Percentiles rank a stretch among this genome's conserved stretches.
Evolutionary conservation across 2,888 invertebrate genomes (phyloP).

Genomic region (Aplocera efformata): DNA sequence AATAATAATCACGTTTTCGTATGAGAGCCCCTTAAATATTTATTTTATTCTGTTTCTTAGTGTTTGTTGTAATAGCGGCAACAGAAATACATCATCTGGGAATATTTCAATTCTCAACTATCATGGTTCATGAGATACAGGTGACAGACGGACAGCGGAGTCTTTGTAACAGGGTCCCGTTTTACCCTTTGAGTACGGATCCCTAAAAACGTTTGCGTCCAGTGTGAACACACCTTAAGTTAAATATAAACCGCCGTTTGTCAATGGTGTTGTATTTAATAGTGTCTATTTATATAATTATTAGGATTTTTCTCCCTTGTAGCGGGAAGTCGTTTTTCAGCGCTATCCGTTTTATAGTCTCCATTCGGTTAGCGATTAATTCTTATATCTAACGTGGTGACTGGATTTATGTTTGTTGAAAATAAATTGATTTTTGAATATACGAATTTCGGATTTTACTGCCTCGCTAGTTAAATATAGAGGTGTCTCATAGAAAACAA

Average conservation of each 20-base stretch:
- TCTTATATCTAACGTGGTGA: constrained; percentile 16
- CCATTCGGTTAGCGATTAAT: constrained; percentile 22
- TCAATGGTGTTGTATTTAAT: constrained; percentile 60
- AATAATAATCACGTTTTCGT: too few species aligned
- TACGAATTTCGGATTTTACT: background rate
- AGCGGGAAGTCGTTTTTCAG: constrained; percentile 62
- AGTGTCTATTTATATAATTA: constrained; percentile 53
- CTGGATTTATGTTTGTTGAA: background rate
- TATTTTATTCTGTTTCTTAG: too few species aligned
- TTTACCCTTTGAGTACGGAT: too few species aligned
- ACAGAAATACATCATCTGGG: too few species aligned
- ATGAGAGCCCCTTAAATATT: too few species aligned
- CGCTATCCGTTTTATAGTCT: constrained; percentile 27
- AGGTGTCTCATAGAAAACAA: too few species aligned
- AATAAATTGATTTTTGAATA: background rate
- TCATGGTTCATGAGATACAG: too few species aligned
- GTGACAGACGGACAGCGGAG: too few species aligned
- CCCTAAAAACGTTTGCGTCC: background rate
- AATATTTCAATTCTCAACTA: too few species aligned
- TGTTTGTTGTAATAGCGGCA: too few species aligned
- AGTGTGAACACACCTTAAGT: constrained; percentile 9
- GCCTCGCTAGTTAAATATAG: too few species aligned
- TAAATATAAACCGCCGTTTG: constrained; percentile 16
- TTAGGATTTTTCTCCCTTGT: constrained; percentile 35
- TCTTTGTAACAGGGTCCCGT: too few species aligned